Percentiles rank a stretch among this genome's conserved stretches.
Conservation (phyloP, 2,797 vertebrate genomes). For the Poliocrania exsul region DNA sequence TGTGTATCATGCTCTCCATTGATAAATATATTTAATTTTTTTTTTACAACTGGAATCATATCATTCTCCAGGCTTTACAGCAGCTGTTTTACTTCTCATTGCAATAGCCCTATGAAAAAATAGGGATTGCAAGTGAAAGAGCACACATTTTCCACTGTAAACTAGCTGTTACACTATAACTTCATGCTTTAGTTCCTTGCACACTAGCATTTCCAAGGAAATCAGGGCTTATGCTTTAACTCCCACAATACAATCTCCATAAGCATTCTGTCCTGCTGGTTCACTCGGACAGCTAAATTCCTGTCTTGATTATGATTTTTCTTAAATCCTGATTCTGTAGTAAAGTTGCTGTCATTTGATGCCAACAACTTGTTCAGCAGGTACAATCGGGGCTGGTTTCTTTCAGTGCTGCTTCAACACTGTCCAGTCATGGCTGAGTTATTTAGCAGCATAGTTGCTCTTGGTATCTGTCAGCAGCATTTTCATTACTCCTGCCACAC, state of each 20-base stretch:
- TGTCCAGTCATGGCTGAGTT: neutral
- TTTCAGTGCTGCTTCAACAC: neutral
- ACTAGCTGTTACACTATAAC: neutral
- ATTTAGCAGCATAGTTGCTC: neutral
- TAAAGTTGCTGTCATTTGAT: neutral
- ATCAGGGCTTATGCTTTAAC: neutral
- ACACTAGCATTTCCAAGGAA: neutral
- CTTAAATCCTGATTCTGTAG: neutral
- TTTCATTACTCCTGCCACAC: neutral
- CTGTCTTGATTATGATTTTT: neutral
- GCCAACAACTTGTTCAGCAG: neutral
- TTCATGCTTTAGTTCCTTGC: neutral
- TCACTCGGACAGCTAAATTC: neutral
- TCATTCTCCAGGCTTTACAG: neutral
- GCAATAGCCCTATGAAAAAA: neutral
- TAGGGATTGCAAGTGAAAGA: neutral
- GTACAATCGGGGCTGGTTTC: neutral
- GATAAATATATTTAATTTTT: neutral
- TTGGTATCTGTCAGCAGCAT: neutral
- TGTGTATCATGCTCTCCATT: neutral
- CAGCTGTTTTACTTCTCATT: conserved; percentile 13
- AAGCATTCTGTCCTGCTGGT: neutral
- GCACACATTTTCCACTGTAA: neutral
- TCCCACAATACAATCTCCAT: neutral
- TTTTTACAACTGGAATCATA: neutral